Conservation (phyloP, 2,888 invertebrate species). For the Chrysolina haemoptera region DNA sequence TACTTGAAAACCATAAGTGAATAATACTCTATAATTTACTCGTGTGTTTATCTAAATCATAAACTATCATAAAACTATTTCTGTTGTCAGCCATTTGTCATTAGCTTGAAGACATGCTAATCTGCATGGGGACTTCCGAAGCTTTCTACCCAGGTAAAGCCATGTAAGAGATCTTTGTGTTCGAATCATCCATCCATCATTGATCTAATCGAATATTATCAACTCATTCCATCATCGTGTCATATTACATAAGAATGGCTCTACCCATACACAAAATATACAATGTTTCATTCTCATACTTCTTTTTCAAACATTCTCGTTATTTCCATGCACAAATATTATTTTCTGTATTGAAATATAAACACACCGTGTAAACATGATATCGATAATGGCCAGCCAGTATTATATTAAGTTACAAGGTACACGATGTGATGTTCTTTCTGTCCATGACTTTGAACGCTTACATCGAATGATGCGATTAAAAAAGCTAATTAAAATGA, state of each 20-base stretch:
- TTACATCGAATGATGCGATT: slow-evolving; percentile 24
- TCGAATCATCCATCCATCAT: too few relatives aligned
- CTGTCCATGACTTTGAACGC: slow-evolving; percentile 22
- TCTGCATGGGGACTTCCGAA: too few relatives aligned
- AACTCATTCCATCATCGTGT: slow-evolving; percentile 5
- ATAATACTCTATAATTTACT: too few relatives aligned
- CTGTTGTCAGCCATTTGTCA: too few relatives aligned
- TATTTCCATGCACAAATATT: slow-evolving; percentile 27
- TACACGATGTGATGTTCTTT: slow-evolving; percentile 35
- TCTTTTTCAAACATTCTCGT: slow-evolving; percentile 18
- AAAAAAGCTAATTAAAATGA: slow-evolving; percentile 25
- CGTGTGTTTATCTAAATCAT: too few relatives aligned
- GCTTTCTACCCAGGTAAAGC: too few relatives aligned
- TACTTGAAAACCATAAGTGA: too few relatives aligned
- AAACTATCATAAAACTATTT: too few relatives aligned
- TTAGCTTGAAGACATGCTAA: too few relatives aligned
- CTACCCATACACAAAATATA: not conserved
- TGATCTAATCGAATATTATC: too few relatives aligned
- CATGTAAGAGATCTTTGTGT: too few relatives aligned
- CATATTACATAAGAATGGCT: slow-evolving; percentile 25
- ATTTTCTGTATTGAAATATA: slow-evolving; percentile 47
- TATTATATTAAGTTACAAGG: slow-evolving; percentile 41
- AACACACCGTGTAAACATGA: slow-evolving; percentile 46
- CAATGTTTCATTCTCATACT: not conserved
- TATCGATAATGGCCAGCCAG: slow-evolving; percentile 45